A percentile compares a stretch with the other conserved stretches of the same genome.
Conservation (phyloP, 2,113 vertebrate genomes). For the Varanus salvator region DNA sequence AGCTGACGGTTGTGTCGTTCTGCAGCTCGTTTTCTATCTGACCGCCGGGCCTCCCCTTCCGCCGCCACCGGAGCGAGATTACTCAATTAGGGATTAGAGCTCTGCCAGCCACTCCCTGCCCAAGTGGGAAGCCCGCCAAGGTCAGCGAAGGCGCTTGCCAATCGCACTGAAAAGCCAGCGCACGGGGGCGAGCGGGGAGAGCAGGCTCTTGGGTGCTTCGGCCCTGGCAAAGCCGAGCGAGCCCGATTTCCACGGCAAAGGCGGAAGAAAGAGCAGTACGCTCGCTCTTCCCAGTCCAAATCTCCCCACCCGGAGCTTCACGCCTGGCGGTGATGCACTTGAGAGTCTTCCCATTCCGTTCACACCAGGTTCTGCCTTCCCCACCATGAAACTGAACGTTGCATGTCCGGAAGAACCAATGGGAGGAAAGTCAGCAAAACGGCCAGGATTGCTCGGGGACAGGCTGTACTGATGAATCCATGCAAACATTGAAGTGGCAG, state of each 20-base stretch:
- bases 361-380: no score
- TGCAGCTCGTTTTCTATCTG: conserved; percentile 25
- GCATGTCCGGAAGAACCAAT: rapidly evolving
- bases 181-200: conserved; percentile 42
- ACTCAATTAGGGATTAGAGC: conserved; percentile 67
- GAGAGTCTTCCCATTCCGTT: no score
- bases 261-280: neutral
- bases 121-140: conserved; percentile 74
- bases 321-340: no score
- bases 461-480: rapidly evolving
- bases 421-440: neutral
- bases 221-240: conserved; percentile 74
- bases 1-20: neutral
- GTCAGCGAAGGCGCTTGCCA: conserved; percentile 73
- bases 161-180: conserved; percentile 73
- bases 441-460: neutral
- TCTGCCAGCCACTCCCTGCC: conserved; percentile 72
- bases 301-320: neutral
- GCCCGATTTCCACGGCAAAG: conserved; percentile 64
- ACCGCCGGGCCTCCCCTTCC: neutral
- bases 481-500: rapidly evolving
- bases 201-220: conserved; percentile 72
- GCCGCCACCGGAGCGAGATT: conserved; percentile 35
- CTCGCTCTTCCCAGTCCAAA: no score
- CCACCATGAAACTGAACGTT: neutral